Evolutionary conservation across 1,140 invertebrate species (phyloP).

Genomic region (Magallana angulata): DNA sequence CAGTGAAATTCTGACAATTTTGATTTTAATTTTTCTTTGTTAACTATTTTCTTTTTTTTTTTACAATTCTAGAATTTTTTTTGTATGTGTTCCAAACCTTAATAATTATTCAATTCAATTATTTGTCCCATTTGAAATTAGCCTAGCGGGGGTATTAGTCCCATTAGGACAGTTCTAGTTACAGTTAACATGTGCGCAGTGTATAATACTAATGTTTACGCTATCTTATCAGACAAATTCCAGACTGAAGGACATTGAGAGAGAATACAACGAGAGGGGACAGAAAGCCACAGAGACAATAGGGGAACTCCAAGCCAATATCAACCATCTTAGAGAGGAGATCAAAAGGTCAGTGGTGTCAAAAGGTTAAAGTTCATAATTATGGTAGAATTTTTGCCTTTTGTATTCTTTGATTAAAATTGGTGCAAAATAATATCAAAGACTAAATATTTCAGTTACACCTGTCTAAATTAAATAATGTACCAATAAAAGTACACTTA

Average conservation of each 20-base stretch:
- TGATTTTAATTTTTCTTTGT: too few relatives aligned
- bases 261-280: constrained; percentile 72
- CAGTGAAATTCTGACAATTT: too few relatives aligned
- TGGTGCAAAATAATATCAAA: background rate
- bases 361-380: constrained; percentile 53
- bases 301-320: constrained; percentile 54
- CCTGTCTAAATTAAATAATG: background rate
- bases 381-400: background rate
- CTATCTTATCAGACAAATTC: constrained; percentile 70
- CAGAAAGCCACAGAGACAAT: constrained; percentile 75
- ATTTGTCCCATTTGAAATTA: too few relatives aligned
- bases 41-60: too few relatives aligned
- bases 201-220: background rate
- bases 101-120: too few relatives aligned
- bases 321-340: constrained; percentile 72
- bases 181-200: background rate
- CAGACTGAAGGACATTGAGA: constrained; percentile 75
- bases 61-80: too few relatives aligned
- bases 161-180: too few relatives aligned
- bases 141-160: too few relatives aligned
- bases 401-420: too few relatives aligned
- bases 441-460: background rate
- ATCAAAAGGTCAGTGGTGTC: constrained; percentile 70
- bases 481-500: background rate
- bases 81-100: too few relatives aligned